Percentiles rank a stretch among this genome's conserved stretches.
Evolutionary conservation across 2,888 invertebrate genomes (phyloP).

Genomic region (Dioctria linearis): DNA sequence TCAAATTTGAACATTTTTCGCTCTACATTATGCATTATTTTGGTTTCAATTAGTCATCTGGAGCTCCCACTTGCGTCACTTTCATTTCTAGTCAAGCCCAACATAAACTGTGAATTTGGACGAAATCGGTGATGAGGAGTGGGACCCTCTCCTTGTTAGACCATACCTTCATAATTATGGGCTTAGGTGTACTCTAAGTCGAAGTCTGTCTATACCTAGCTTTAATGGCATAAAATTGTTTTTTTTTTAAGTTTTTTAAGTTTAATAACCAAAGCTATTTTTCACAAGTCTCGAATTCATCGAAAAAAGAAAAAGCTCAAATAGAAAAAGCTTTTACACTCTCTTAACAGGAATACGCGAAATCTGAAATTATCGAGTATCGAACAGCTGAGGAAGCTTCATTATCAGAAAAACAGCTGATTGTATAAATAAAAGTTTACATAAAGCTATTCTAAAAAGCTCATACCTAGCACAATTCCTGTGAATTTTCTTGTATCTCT

Average conservation of each 20-base stretch:
- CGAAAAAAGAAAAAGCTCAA: not conserved
- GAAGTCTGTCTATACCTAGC: too few relatives aligned
- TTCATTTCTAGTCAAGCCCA: too few relatives aligned
- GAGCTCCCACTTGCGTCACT: too few relatives aligned
- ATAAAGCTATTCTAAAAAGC: not conserved
- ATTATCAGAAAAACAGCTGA: slow-evolving; percentile 37
- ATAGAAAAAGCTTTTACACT: not conserved
- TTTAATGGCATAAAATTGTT: too few relatives aligned
- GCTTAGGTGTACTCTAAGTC: too few relatives aligned
- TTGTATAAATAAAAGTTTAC: not conserved
- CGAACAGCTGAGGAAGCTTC: slow-evolving; percentile 43
- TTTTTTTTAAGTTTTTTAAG: not conserved
- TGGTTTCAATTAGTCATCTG: too few relatives aligned
- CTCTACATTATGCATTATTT: too few relatives aligned
- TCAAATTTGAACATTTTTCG: too few relatives aligned
- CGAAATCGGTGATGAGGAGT: too few relatives aligned
- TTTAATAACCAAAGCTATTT: not conserved
- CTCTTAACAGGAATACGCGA: not conserved
- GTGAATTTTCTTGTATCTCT: not conserved
- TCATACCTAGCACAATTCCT: not conserved
- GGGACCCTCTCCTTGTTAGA: too few relatives aligned
- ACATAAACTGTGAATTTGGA: too few relatives aligned
- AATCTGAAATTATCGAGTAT: not conserved
- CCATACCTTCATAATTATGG: too few relatives aligned
- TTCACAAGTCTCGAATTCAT: not conserved